Base-by-base conservation (phyloP, 2,113 vertebrate genomes). In the Apteryx owenii region DNA sequence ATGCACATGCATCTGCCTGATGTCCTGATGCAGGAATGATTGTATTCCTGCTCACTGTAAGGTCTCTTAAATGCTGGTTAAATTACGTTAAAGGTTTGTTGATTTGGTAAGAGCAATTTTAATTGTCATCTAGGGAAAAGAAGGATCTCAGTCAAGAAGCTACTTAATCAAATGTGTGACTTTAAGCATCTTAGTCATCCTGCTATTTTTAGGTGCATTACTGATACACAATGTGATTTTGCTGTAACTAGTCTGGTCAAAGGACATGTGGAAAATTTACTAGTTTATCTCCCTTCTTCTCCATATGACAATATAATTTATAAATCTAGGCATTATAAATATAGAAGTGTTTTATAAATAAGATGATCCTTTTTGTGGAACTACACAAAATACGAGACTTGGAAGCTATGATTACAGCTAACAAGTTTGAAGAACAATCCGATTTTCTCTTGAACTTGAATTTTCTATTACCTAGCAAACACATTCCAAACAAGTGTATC, bases 141-240 rank as follows among this genome's bases (percentile, higher is more conserved):
- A 66, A 68, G 9, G 4, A 53, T 4, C 31, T 4, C 7, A 51
- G 20, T 25, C 33, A 61, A 68, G 53, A 81, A 76, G 5, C 1
- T 56, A 7, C n/a, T 76, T 44, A 42, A 61, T 46, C 48, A 65
- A 85, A 65, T 0, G 0, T 5, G 2, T 26, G 53, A 26, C 25
- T 85, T 79, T 31, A 73, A 54, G 15, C n/a, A 38, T 12, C 8
- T 26, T 38, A 64, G 40, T 44, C 81, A 36, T 16, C 0, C 0
- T 2, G 3, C 21, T 10, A 10, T 66, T 80, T 93, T 26, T 17
- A 64, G 46, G 10, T 53, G 7, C 16, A 12, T n/a, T 71, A 42
- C 18, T 58, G 10, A 33, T 86, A 22, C 28, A 7, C 3, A 77
- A 20, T 5, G 5, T 65, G 38, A 53, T 21, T 87, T 26, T 81